phyloP scores from a whole-genome alignment of 2,888 invertebrate genomes.

The Netelia fuscicornis region DNA sequence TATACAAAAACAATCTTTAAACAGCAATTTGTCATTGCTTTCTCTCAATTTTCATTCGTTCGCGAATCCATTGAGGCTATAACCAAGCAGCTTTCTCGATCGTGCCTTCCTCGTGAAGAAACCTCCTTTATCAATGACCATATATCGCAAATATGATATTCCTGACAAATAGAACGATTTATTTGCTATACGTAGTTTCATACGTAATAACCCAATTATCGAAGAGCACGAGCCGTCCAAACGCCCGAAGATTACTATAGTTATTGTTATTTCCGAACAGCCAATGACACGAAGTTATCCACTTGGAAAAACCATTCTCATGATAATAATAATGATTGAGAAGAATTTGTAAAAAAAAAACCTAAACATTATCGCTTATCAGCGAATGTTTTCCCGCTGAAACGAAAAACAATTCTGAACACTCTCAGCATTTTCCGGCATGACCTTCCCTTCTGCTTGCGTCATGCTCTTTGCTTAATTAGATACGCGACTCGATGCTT shows the following conservation, averaged over 20 bases:
- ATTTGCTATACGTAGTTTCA: no score
- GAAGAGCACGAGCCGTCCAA: no score
- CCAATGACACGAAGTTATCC: neutral
- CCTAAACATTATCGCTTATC: neutral
- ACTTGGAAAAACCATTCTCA: neutral
- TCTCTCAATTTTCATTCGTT: no score
- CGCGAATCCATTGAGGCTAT: no score
- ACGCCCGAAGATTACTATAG: neutral
- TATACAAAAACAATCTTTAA: no score
- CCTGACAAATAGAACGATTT: no score
- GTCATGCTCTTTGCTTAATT: neutral
- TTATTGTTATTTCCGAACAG: neutral
- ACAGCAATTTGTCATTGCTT: no score
- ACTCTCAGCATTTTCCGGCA: conserved; percentile 19
- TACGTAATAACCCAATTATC: no score
- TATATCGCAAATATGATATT: no score
- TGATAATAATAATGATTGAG: neutral
- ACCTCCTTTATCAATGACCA: no score
- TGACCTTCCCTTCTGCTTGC: conserved; percentile 46
- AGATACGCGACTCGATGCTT: conserved; percentile 11
- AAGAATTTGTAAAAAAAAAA: neutral
- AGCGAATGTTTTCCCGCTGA: neutral
- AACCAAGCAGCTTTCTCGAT: no score
- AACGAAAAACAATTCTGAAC: neutral
- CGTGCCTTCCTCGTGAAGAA: no score